Evolutionary conservation across 1,140 invertebrate genomes (phyloP), one percentile per base, ranked within the genome.

Genomic region (Solenopsis invicta): DNA sequence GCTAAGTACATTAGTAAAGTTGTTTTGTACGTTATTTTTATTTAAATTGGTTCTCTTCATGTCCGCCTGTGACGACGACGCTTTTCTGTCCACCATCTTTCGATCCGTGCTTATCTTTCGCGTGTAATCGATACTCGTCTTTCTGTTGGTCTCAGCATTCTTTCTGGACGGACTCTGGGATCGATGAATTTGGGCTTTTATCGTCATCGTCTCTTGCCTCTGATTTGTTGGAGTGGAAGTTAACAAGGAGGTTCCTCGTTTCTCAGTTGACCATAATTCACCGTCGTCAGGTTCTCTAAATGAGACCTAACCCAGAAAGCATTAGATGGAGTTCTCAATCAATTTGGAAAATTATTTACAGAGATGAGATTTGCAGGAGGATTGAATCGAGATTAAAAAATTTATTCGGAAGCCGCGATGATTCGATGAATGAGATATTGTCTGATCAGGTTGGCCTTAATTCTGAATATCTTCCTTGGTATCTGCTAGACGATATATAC

Each of bases 1-100:
- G 72, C 95, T 96, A 0, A 96, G 85, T 29, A 96, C 96, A 86
- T 95, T 96, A 0, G 96, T 96, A 69, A 96, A 96, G 48, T 96
- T 95, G n/a, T 94, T 95, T 8, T 96, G 96, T 12, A 95, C 90
- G 34, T 95, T 95, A 21, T 92, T 94, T 41, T 95, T 94, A 21
- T 94, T 94, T 0, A 90, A 80, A 24, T 86, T 93, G 1, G 91
- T 52, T 78, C 94, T 92, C 67, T 95, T 95, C 0, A 92, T 4
- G 6, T 95, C 94, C 0, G 52, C 9, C 0, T 61, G 82, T 0
- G 89, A 77, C 0, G 91, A 84, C 0, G 91, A 78, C 16, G 84
- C 85, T 76, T 94, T 93, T 34, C 91, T 92, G 6, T 93, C 93
- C 0, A 37, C 64, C 1, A 34, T 9, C 61, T 94, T 95, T n/a